A percentile compares a stretch with the other conserved stretches of the same genome.
These are phyloP conservation scores for Octodonta nipae DNA, from an alignment of 2,888 invertebrate species.

Conservation along the genomic window DNA sequence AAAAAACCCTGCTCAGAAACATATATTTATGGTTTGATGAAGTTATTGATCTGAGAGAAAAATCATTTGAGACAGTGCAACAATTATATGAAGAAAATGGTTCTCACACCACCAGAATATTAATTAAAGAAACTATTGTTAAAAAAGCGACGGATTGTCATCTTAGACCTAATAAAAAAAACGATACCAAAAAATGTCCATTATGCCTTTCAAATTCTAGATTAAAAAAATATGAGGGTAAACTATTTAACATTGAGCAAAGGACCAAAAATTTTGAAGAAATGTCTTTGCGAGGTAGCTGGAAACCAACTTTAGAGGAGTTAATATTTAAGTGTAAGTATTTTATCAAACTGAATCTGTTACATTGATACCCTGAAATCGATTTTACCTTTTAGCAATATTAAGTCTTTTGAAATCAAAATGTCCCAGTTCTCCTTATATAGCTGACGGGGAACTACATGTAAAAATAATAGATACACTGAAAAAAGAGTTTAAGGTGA, in stretches of 20 bases:
- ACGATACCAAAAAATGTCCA: constrained; percentile 25
- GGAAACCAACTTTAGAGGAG: constrained; percentile 50
- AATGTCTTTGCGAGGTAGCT: constrained; percentile 44
- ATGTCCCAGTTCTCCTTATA: constrained; percentile 23
- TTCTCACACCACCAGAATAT: not conserved
- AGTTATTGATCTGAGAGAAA: constrained; percentile 25
- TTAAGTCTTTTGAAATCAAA: constrained; percentile 34
- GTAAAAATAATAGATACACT: constrained; percentile 43
- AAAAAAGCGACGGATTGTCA: constrained; percentile 44
- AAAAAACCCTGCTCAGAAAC: constrained; percentile 18
- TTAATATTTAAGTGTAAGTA: constrained; percentile 39
- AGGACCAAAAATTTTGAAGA: constrained; percentile 33
- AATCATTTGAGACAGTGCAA: constrained; percentile 22
- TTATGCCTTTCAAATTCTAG: constrained; percentile 36
- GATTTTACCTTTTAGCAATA: constrained; percentile 28
- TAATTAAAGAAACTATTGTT: constrained; percentile 26
- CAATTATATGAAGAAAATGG: constrained; percentile 16
- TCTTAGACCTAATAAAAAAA: constrained; percentile 31
- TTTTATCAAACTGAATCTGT: not conserved
- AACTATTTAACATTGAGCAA: constrained; percentile 43
- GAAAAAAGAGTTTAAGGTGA: constrained; percentile 53
- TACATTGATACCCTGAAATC: constrained; percentile 1
- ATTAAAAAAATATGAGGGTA: constrained; percentile 39
- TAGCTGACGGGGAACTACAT: constrained; percentile 40
- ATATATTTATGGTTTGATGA: constrained; percentile 26